Percentiles rank a stretch among this genome's conserved stretches.
Evolutionary conservation across 2,888 invertebrate species (phyloP).

Genomic region (Sarcophaga variegata): DNA sequence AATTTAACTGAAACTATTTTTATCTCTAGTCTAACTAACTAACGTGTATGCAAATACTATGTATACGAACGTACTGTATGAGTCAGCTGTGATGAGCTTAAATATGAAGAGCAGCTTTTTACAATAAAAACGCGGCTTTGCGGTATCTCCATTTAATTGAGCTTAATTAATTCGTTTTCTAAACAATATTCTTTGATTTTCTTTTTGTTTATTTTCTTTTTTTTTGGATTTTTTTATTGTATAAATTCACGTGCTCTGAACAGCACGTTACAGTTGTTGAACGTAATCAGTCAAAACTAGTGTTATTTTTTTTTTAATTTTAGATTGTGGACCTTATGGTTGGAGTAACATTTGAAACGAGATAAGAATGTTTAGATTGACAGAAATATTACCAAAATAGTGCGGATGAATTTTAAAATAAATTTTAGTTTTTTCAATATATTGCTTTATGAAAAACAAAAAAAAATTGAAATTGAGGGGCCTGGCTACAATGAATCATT

Average conservation of each 20-base stretch:
- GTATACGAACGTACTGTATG: neutral
- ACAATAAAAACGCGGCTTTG: neutral
- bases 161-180: too few relatives aligned
- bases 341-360: neutral
- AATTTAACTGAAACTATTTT: too few relatives aligned
- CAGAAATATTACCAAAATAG: neutral
- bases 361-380: neutral
- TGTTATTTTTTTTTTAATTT: neutral
- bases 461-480: too few relatives aligned
- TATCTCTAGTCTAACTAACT: too few relatives aligned
- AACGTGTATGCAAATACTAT: too few relatives aligned
- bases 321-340: neutral
- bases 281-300: constrained; percentile 6
- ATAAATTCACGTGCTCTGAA: constrained; percentile 1
- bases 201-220: neutral
- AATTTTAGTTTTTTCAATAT: too few relatives aligned
- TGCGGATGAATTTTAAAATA: too few relatives aligned
- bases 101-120: neutral
- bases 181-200: too few relatives aligned
- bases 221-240: neutral
- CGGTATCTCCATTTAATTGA: neutral
- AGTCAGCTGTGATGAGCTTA: neutral
- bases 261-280: neutral
- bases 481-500: too few relatives aligned
- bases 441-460: too few relatives aligned